These are phyloP conservation scores for Neosilurus hyrtlii DNA, from an alignment of 2,797 vertebrate species.

Conservation along the genomic window DNA sequence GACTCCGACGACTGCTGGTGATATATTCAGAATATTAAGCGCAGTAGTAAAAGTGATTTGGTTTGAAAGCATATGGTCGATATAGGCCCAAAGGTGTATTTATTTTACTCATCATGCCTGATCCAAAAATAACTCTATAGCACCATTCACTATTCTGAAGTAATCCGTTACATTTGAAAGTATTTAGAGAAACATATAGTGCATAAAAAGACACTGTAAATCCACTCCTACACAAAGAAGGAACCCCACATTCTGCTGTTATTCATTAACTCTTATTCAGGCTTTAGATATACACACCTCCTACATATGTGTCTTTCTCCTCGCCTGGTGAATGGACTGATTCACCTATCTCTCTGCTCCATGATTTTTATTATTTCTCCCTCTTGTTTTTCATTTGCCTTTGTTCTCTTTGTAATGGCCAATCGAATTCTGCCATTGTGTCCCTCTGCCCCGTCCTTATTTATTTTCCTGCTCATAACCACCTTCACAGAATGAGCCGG, in stretches of 20 bases:
- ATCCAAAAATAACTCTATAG: slow-evolving; percentile 46
- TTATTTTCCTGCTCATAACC: slow-evolving; percentile 47
- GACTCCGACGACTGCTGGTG: slow-evolving; percentile 46
- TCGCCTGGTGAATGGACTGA: slow-evolving; percentile 44
- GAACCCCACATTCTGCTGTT: background rate
- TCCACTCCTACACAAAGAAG: slow-evolving; percentile 32
- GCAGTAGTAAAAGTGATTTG: slow-evolving; percentile 39
- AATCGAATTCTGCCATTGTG: slow-evolving; percentile 47
- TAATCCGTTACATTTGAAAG: background rate
- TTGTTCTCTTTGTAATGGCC: slow-evolving; percentile 43
- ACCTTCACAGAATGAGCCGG: slow-evolving; percentile 37
- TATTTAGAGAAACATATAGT: slow-evolving; percentile 25
- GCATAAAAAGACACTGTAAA: slow-evolving; percentile 34
- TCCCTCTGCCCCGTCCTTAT: slow-evolving; percentile 46
- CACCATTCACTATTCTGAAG: slow-evolving; percentile 33
- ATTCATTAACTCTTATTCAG: slow-evolving; percentile 22
- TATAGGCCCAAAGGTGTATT: slow-evolving; percentile 35
- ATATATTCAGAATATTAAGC: slow-evolving; percentile 45
- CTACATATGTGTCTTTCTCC: slow-evolving; percentile 10
- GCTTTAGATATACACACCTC: slow-evolving; percentile 18
- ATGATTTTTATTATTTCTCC: slow-evolving; percentile 46
- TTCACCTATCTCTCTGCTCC: slow-evolving; percentile 40
- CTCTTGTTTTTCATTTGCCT: slow-evolving; percentile 43
- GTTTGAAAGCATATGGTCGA: slow-evolving; percentile 32
- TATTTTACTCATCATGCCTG: slow-evolving; percentile 43